Evolutionary conservation across 1,140 invertebrate species (phyloP).

Genomic region (Drosophila parabipectinata): DNA sequence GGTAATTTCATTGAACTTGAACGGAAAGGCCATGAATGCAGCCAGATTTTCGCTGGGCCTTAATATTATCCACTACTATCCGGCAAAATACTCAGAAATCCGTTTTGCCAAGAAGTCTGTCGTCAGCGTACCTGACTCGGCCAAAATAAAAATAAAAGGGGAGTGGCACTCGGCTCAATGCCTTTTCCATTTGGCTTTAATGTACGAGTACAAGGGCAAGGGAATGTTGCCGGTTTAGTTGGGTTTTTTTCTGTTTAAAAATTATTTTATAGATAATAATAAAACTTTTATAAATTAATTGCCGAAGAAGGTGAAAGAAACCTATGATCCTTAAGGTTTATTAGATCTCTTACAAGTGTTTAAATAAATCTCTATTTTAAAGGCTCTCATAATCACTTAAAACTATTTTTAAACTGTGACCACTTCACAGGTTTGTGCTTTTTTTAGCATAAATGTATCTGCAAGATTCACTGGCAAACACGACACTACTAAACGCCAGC

Average conservation of each 20-base stretch:
- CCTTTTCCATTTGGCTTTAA: constrained; percentile 34
- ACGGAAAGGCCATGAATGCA: constrained; percentile 79
- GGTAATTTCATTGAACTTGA: constrained; percentile 82
- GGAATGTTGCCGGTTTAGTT: constrained; percentile 21
- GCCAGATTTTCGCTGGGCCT: constrained; percentile 71
- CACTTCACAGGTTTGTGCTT: constrained; percentile 25
- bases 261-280: not conserved
- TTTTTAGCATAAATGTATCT: constrained; percentile 4
- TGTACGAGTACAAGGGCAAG: constrained; percentile 42
- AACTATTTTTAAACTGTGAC: constrained; percentile 42
- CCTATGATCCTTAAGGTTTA: too few species aligned
- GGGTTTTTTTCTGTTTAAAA: not conserved
- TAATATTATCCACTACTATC: constrained; percentile 56
- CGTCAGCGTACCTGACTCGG: constrained; percentile 40
- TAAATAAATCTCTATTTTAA: not conserved
- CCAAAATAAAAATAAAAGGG: constrained; percentile 48
- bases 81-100: constrained; percentile 75
- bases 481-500: constrained; percentile 42
- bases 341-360: too few species aligned
- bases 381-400: not conserved
- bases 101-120: constrained; percentile 61
- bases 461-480: constrained; percentile 45
- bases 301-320: too few species aligned
- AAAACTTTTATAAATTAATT: constrained; percentile 26
- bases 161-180: constrained; percentile 47